These are phyloP conservation scores for Poeciliopsis paucimaculata DNA, from an alignment of 2,797 vertebrate genomes.

Conservation along the genomic window DNA sequence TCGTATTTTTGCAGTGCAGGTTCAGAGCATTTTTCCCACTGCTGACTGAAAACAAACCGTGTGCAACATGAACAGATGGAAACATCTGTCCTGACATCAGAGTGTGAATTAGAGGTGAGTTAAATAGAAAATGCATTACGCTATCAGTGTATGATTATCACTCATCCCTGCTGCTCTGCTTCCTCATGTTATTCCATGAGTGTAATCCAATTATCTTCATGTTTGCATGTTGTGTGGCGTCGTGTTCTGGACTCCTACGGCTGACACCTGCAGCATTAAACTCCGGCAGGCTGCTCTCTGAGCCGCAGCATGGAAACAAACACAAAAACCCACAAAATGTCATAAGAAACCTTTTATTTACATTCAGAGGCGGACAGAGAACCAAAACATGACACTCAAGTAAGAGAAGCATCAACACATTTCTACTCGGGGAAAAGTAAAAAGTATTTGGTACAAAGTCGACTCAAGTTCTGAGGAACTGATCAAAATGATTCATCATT, in stretches of 20 bases:
- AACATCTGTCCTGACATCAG: constrained; percentile 25
- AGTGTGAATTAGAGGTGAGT: neutral
- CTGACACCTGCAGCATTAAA: constrained; percentile 89
- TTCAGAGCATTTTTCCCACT: neutral
- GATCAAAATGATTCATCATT: no score
- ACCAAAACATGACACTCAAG: no score
- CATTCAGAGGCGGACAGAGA: no score
- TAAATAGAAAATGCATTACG: constrained; percentile 14
- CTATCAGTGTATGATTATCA: constrained; percentile 19
- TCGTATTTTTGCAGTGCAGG: neutral
- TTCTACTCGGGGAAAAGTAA: no score
- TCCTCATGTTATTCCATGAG: constrained; percentile 44
- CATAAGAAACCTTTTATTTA: neutral
- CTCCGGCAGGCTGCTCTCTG: constrained; percentile 54
- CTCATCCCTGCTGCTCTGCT: constrained; percentile 31
- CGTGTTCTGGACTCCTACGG: constrained; percentile 88
- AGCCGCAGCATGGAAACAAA: neutral
- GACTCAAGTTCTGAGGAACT: no score
- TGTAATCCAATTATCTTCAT: constrained; percentile 57
- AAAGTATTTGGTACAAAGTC: no score
- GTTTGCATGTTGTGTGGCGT: constrained; percentile 61
- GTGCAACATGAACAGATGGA: constrained; percentile 28
- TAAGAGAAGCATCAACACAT: no score
- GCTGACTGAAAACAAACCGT: neutral
- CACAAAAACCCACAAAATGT: neutral